A percentile compares a stretch with the other conserved stretches of the same genome.
Conservation (phyloP, 2,888 invertebrate species). For the Parasteatoda lunata region DNA sequence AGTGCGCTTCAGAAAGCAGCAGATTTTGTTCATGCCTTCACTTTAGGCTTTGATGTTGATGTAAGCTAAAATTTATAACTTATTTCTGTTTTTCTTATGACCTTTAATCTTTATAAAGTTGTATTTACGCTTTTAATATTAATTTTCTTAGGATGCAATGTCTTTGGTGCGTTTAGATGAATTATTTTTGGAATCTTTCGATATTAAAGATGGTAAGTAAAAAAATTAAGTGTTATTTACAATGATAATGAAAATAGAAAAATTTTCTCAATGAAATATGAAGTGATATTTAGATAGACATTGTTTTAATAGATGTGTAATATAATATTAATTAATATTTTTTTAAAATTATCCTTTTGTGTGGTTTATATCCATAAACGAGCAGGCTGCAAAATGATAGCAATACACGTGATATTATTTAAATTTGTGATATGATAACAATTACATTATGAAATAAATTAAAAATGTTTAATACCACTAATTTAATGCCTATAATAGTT, state of each 20-base stretch:
- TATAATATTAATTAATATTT: background rate
- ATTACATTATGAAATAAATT: no score
- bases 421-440: no score
- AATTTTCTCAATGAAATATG: no score
- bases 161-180: constrained; percentile 96
- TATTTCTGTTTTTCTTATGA: background rate
- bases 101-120: no score
- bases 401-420: no score
- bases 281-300: background rate
- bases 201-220: constrained; percentile 85
- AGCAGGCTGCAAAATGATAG: no score
- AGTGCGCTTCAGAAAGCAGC: constrained; percentile 96
- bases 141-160: constrained; percentile 83
- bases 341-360: background rate
- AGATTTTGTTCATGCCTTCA: constrained; percentile 97
- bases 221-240: background rate
- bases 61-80: constrained; percentile 68
- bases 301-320: background rate
- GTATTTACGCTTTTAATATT: no score
- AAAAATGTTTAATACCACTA: no score
- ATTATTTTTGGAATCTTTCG: constrained; percentile 96
- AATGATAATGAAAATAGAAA: no score
- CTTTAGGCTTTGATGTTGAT: constrained; percentile 96
- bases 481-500: no score
- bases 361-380: background rate